These are phyloP conservation scores for Branchellion lobata DNA, from an alignment of 2,888 invertebrate species.

Conservation along the genomic window DNA sequence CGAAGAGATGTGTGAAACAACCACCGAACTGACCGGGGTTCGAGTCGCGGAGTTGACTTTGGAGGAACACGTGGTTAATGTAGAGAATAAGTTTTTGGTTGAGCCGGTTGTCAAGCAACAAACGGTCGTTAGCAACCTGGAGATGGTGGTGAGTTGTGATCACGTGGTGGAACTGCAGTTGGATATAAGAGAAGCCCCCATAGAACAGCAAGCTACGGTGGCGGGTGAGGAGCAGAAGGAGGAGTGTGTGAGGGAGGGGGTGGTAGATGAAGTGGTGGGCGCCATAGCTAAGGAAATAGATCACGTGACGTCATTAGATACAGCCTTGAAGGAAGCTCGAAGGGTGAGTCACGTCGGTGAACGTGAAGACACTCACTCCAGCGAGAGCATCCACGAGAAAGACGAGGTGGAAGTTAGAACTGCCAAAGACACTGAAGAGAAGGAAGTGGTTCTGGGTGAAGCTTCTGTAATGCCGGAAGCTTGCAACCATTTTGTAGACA, in stretches of 20 bases:
- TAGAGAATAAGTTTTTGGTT: background rate
- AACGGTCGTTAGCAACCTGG: background rate
- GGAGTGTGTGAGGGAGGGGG: background rate
- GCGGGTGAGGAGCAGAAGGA: background rate
- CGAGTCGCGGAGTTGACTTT: background rate
- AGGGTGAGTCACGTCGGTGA: background rate
- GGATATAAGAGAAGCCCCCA: background rate
- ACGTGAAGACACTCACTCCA: background rate
- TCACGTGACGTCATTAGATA: background rate
- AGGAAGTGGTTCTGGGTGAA: background rate
- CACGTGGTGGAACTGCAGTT: background rate
- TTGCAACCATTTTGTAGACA: background rate
- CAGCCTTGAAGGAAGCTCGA: background rate
- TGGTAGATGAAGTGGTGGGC: background rate
- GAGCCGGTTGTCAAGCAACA: background rate
- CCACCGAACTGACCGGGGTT: background rate
- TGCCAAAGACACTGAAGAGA: background rate
- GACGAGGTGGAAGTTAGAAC: background rate
- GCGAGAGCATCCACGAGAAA: background rate
- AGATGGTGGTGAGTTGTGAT: background rate
- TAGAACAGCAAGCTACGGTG: background rate
- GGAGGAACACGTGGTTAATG: background rate
- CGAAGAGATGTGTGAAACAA: conserved; percentile 17
- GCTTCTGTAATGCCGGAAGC: background rate
- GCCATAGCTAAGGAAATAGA: too few relatives aligned